phyloP scores from a whole-genome alignment of 2,888 invertebrate genomes.

The Gymnocheta viridis region DNA sequence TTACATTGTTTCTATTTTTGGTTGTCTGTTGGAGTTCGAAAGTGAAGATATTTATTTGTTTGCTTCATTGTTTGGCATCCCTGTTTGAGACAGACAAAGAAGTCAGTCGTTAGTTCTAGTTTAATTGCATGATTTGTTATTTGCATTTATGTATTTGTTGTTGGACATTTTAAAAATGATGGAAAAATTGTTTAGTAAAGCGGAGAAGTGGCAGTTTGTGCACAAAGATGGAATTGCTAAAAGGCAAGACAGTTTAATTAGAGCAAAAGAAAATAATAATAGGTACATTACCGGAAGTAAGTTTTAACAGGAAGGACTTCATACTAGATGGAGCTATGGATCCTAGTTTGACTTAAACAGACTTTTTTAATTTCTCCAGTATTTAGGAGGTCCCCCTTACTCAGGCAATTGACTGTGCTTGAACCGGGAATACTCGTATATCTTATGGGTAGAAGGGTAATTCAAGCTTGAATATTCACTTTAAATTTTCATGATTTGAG shows the following conservation, averaged over 20 bases:
- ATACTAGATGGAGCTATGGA: too few species aligned
- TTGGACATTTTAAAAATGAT: slow-evolving; percentile 46
- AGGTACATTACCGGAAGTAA: neutral
- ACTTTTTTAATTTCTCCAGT: too few species aligned
- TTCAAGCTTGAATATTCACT: too few species aligned
- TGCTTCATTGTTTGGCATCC: slow-evolving; percentile 56
- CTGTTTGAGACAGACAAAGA: slow-evolving; percentile 68
- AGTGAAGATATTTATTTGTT: slow-evolving; percentile 40
- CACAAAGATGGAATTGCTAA: neutral
- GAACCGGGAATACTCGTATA: too few species aligned
- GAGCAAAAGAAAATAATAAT: neutral
- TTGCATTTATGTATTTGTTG: slow-evolving; percentile 75
- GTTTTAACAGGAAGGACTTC: neutral
- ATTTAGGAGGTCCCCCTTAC: too few species aligned
- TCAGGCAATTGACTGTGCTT: too few species aligned
- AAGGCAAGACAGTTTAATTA: slow-evolving; percentile 9
- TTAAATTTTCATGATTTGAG: too few species aligned
- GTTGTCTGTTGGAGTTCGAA: slow-evolving; percentile 20
- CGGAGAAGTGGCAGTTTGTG: neutral
- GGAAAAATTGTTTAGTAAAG: slow-evolving; percentile 32
- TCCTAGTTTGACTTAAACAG: too few species aligned
- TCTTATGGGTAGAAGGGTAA: too few species aligned
- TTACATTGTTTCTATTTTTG: slow-evolving; percentile 17
- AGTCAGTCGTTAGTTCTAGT: slow-evolving; percentile 79
- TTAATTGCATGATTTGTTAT: slow-evolving; percentile 81